A percentile compares a stretch with the other conserved stretches of the same genome.
Conservation (phyloP, 2,888 invertebrate genomes). For the Drosophila subquinaria region DNA sequence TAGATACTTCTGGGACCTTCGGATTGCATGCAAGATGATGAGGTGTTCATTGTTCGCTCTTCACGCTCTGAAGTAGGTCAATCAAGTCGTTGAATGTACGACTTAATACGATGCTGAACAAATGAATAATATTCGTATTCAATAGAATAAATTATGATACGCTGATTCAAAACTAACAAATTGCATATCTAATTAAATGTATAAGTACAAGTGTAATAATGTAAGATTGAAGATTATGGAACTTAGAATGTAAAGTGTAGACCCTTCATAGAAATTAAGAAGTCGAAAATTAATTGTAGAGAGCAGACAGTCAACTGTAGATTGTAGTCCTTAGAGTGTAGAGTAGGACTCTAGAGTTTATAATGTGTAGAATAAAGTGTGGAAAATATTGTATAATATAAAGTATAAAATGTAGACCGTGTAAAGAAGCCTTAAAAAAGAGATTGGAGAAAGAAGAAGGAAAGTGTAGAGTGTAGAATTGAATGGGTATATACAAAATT, state of each 20-base stretch:
- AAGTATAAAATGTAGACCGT: too few species aligned
- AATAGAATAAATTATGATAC: background rate
- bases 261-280: background rate
- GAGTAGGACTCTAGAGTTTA: too few species aligned
- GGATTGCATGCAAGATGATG: conserved; percentile 43
- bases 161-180: background rate
- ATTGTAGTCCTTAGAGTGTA: too few species aligned
- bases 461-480: background rate
- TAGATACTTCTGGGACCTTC: conserved; percentile 13
- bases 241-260: background rate
- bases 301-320: too few species aligned
- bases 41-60: conserved; percentile 76
- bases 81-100: conserved; percentile 46
- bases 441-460: background rate
- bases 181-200: background rate
- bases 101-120: conserved; percentile 10
- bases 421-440: too few species aligned
- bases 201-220: background rate
- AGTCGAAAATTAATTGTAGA: too few species aligned
- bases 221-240: background rate
- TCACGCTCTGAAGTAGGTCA: conserved; percentile 64
- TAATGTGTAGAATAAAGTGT: too few species aligned
- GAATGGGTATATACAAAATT: too few species aligned
- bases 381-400: too few species aligned
- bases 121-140: conserved; percentile 7